phyloP scores from a whole-genome alignment of 2,888 invertebrate genomes.

The Eupithecia exiguata region DNA sequence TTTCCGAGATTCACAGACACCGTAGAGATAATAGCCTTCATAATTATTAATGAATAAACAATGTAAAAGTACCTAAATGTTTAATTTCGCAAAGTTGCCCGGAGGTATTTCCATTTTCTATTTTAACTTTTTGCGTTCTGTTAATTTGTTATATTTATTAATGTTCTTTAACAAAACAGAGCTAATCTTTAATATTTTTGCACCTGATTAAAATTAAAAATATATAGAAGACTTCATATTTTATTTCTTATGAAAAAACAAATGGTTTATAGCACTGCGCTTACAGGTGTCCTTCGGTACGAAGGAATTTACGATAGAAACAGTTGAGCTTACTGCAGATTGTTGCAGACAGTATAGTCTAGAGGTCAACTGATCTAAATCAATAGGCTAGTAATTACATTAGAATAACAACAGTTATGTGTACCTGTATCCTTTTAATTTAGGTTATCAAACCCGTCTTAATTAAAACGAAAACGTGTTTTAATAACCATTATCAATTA shows the following conservation, averaged over 20 bases:
- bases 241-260: neutral
- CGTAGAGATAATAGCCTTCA: constrained; percentile 36
- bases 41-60: constrained; percentile 46
- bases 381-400: neutral
- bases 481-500: constrained; percentile 15
- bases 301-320: neutral
- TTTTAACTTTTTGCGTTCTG: constrained; percentile 30
- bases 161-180: neutral
- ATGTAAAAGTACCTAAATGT: constrained; percentile 31
- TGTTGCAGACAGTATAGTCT: neutral
- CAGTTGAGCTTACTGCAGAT: constrained; percentile 2
- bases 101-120: constrained; percentile 35
- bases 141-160: constrained; percentile 19
- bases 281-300: neutral
- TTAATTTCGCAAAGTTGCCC: constrained; percentile 40
- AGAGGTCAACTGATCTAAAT: neutral
- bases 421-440: neutral
- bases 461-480: constrained; percentile 10
- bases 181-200: neutral
- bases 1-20: constrained; percentile 40
- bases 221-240: neutral
- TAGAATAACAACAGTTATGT: neutral
- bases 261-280: neutral
- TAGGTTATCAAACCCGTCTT: neutral
- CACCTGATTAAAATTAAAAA: neutral